phyloP scores from a whole-genome alignment of 2,888 invertebrate genomes.

The Drosophila macrothrix region DNA sequence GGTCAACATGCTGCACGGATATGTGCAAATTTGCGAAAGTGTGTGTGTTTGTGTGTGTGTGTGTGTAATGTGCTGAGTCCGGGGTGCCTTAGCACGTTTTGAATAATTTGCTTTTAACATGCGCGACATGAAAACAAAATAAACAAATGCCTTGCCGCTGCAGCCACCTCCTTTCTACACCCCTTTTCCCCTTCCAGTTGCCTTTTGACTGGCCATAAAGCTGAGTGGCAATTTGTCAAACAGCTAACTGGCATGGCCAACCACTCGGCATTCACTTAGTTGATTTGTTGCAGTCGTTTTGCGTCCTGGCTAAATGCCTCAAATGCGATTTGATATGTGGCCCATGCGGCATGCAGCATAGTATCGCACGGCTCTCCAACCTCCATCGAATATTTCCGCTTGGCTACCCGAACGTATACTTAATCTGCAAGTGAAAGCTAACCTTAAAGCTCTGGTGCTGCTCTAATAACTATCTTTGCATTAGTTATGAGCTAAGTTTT shows the following conservation, averaged over 20 bases:
- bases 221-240: constrained; percentile 78
- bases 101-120: constrained; percentile 82
- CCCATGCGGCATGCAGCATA: constrained; percentile 46
- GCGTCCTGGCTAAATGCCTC: constrained; percentile 72
- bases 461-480: constrained; percentile 59
- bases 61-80: constrained; percentile 24
- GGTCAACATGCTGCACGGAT: constrained; percentile 52
- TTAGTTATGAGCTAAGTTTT: constrained; percentile 56
- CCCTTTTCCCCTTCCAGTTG: neutral
- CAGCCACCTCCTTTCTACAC: neutral
- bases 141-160: constrained; percentile 69
- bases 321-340: constrained; percentile 76
- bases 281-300: constrained; percentile 81
- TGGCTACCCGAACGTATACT: constrained; percentile 31
- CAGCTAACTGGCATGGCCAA: constrained; percentile 74
- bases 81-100: constrained; percentile 50
- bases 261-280: constrained; percentile 66
- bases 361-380: neutral
- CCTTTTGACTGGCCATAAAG: constrained; percentile 43
- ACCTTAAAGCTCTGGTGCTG: constrained; percentile 5
- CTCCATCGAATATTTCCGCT: constrained; percentile 48
- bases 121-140: constrained; percentile 79
- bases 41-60: constrained; percentile 7
- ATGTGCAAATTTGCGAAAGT: constrained; percentile 39
- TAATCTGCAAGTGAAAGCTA: constrained; percentile 20